Evolutionary conservation across 2,797 vertebrate genomes (phyloP).

Genomic region (Poliocrania exsul): DNA sequence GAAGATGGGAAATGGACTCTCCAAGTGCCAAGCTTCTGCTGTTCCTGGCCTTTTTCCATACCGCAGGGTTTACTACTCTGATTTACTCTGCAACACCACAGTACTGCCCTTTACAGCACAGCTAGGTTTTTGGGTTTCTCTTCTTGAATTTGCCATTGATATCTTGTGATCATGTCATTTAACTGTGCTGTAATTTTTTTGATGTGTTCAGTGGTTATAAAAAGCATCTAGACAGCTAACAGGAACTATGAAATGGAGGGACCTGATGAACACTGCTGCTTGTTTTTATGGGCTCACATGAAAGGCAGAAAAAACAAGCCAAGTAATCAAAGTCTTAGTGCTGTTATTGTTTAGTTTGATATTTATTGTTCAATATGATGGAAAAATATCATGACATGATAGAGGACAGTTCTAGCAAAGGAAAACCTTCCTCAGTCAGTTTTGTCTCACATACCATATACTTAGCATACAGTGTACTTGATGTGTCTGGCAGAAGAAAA

Average conservation of each 20-base stretch:
- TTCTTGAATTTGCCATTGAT: neutral
- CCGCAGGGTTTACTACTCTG: neutral
- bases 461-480: slow-evolving; percentile 29
- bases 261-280: neutral
- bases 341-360: slow-evolving; percentile 10
- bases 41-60: neutral
- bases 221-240: neutral
- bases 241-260: neutral
- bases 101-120: neutral
- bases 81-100: neutral
- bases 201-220: neutral
- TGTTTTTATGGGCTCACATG: neutral
- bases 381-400: neutral
- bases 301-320: neutral
- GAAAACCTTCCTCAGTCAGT: neutral
- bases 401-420: neutral
- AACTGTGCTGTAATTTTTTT: neutral
- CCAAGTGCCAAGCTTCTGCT: neutral
- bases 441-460: slow-evolving; percentile 23
- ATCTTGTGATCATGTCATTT: neutral
- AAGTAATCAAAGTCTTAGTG: slow-evolving; percentile 14
- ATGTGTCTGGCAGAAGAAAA: slow-evolving; percentile 35
- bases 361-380: neutral
- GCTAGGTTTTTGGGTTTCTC: neutral
- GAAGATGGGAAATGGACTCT: neutral